Percentiles rank a stretch among this genome's conserved stretches.
phyloP scores from a whole-genome alignment of 2,888 invertebrate genomes.

The Pherbina coryleti region DNA sequence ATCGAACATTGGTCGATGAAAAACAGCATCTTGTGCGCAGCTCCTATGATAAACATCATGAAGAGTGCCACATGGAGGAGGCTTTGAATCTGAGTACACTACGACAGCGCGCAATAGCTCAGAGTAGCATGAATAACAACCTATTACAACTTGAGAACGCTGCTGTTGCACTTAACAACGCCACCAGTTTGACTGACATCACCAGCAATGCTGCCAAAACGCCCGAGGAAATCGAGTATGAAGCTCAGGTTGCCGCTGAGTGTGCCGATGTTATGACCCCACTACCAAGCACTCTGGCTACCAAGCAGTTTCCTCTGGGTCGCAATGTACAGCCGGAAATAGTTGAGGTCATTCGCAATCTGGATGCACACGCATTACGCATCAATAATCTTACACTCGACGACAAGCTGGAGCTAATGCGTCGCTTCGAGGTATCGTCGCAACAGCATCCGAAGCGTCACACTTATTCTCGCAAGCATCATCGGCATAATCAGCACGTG shows the following conservation, averaged over 20 bases:
- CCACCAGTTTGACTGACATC: not conserved
- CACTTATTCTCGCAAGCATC: conserved; percentile 23
- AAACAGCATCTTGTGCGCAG: conserved; percentile 38
- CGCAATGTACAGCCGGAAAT: conserved; percentile 62
- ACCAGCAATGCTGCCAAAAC: conserved; percentile 53
- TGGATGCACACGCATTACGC: conserved; percentile 60
- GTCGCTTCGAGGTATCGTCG: conserved; percentile 44
- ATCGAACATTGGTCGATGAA: conserved; percentile 44
- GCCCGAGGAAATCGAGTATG: conserved; percentile 66
- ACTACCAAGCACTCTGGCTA: conserved; percentile 49
- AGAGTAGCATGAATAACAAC: not conserved
- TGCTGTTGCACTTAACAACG: not conserved
- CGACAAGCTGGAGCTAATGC: conserved; percentile 53
- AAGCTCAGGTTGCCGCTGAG: conserved; percentile 64
- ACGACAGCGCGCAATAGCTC: not conserved
- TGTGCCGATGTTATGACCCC: conserved; percentile 70
- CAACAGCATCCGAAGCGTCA: conserved; percentile 26
- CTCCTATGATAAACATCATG: conserved; percentile 26
- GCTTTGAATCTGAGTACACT: conserved; percentile 33
- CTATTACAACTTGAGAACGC: not conserved
- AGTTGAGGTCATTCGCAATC: conserved; percentile 61
- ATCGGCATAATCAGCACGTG: conserved; percentile 32
- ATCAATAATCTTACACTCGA: conserved; percentile 60
- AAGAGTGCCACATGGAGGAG: conserved; percentile 35
- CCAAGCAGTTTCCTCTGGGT: conserved; percentile 47